Conservation (phyloP, 2,797 vertebrate genomes). For the Momotus momota region DNA sequence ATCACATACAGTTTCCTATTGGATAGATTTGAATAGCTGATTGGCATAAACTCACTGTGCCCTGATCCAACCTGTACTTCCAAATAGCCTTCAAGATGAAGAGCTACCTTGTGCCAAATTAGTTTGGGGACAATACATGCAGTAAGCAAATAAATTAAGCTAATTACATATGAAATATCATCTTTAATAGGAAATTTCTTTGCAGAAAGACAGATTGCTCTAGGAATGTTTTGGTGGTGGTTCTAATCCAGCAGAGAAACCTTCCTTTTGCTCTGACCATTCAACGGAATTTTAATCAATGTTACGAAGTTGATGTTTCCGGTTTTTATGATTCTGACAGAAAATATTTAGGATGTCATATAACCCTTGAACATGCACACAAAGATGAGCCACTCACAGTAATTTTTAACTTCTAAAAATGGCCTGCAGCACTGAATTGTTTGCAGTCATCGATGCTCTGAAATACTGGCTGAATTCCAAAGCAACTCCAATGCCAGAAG, state of each 20-base stretch:
- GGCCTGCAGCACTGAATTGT: background rate
- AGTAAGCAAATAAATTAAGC: background rate
- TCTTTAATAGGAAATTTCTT: background rate
- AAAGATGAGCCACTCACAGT: background rate
- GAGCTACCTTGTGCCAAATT: background rate
- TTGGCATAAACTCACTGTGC: background rate
- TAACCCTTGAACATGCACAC: background rate
- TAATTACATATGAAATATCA: background rate
- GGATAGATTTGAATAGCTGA: background rate
- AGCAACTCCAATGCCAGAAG: background rate
- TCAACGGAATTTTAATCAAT: background rate
- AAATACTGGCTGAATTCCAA: constrained; percentile 17
- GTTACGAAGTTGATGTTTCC: background rate
- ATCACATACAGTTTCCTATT: background rate
- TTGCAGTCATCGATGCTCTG: background rate
- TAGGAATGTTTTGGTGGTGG: background rate
- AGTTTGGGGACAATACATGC: background rate
- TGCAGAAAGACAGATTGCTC: background rate
- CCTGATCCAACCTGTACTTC: background rate
- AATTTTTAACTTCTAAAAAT: background rate
- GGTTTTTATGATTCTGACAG: background rate
- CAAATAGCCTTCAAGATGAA: background rate
- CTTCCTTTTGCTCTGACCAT: background rate
- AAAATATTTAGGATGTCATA: background rate
- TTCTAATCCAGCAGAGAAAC: background rate